Evolutionary conservation across 2,113 vertebrate species (phyloP).

Genomic region (Varanus komodoensis): DNA sequence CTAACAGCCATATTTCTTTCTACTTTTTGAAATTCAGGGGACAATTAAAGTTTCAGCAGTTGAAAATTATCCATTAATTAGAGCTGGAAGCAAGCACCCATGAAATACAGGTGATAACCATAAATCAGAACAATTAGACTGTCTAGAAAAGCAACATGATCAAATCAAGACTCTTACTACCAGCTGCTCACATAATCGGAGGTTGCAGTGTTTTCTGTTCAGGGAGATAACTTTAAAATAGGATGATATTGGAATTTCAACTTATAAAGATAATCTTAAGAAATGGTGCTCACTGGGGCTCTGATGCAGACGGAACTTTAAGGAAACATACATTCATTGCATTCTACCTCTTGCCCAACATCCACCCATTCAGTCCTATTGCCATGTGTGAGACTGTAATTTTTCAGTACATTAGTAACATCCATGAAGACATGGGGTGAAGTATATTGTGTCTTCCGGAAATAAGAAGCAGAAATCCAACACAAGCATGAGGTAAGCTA

Average conservation of each 20-base stretch:
- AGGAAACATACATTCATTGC: neutral
- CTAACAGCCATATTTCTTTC: conserved; percentile 49
- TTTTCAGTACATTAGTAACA: no score
- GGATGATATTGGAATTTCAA: neutral
- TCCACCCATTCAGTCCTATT: neutral
- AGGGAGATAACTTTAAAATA: conserved; percentile 34
- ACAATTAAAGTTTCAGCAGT: conserved; percentile 72
- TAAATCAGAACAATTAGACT: conserved; percentile 85
- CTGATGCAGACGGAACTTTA: neutral
- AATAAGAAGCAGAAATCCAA: neutral
- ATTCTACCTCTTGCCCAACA: no score
- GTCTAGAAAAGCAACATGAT: conserved; percentile 78
- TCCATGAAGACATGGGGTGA: neutral
- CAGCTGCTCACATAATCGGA: conserved; percentile 78
- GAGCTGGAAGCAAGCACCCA: conserved; percentile 71
- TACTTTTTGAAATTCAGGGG: conserved; percentile 62
- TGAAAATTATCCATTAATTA: conserved; percentile 81
- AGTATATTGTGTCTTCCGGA: neutral
- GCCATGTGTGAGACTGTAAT: neutral
- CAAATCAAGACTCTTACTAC: conserved; percentile 71
- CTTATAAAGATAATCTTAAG: conserved; percentile 51
- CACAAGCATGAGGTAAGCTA: neutral
- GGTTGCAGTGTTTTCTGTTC: conserved; percentile 59
- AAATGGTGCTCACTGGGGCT: neutral
- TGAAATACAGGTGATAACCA: conserved; percentile 80